Conservation (phyloP, 2,888 invertebrate genomes). For the Liposcelis brunnea region DNA sequence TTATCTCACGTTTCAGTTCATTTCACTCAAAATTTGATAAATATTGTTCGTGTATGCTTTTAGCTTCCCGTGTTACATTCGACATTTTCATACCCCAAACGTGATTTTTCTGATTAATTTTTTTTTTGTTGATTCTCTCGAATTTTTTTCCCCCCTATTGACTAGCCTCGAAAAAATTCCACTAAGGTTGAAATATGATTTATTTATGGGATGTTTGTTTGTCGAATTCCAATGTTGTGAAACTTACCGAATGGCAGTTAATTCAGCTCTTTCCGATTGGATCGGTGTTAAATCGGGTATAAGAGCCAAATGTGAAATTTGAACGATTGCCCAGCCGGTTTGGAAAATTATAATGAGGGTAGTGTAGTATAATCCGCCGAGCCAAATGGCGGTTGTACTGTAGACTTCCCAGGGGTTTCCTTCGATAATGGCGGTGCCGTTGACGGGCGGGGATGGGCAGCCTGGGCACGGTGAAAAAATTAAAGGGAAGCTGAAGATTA, state of each 20-base stretch:
- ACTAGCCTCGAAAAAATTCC: too few relatives aligned
- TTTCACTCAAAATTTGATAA: too few relatives aligned
- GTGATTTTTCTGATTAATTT: too few relatives aligned
- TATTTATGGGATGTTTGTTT: too few relatives aligned
- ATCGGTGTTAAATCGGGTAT: conserved; percentile 64
- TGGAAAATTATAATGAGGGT: conserved; percentile 58
- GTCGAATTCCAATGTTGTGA: too few relatives aligned
- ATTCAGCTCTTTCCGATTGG: conserved; percentile 50
- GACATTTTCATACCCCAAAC: too few relatives aligned
- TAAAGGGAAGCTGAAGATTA: conserved; percentile 58
- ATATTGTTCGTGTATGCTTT: too few relatives aligned
- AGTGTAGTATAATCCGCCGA: conserved; percentile 28
- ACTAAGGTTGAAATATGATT: too few relatives aligned
- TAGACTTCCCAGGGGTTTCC: background rate
- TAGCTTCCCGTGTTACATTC: too few relatives aligned
- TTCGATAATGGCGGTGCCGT: conserved; percentile 25
- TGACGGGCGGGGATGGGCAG: conserved; percentile 22
- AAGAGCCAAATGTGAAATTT: conserved; percentile 83
- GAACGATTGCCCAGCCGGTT: conserved; percentile 85
- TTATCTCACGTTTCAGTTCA: too few relatives aligned
- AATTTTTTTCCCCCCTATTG: too few relatives aligned
- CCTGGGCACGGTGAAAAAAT: conserved; percentile 55
- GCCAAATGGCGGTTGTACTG: conserved; percentile 17
- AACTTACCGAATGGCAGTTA: conserved; percentile 59
- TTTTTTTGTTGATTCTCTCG: too few relatives aligned